Evolutionary conservation across 2,888 invertebrate species (phyloP).

Genomic region (Napeogenes sylphis): DNA sequence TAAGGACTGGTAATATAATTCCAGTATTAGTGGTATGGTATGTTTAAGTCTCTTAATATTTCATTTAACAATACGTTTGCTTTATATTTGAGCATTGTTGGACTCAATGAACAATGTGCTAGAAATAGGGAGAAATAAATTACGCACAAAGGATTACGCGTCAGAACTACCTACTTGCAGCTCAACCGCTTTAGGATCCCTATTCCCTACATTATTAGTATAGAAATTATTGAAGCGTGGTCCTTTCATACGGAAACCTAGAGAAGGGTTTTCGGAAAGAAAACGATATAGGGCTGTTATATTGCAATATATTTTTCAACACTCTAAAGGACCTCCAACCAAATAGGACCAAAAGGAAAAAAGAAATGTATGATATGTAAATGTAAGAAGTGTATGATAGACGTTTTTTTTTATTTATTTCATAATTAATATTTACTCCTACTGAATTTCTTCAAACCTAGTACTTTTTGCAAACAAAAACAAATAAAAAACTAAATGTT

Average conservation of each 20-base stretch:
- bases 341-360: no score
- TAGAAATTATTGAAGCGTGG: constrained; percentile 31
- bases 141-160: constrained; percentile 18
- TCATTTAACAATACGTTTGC: background rate
- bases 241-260: constrained; percentile 16
- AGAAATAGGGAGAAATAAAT: constrained; percentile 22
- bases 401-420: no score
- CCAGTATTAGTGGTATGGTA: no score
- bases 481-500: no score
- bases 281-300: background rate
- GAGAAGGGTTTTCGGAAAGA: background rate
- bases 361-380: no score
- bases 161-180: background rate
- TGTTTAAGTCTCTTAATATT: background rate
- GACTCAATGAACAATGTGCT: constrained; percentile 3
- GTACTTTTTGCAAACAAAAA: no score
- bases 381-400: no score
- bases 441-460: no score
- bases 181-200: background rate
- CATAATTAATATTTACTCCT: no score
- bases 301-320: no score
- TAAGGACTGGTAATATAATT: no score
- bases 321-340: no score
- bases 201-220: background rate
- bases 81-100: constrained; percentile 3